Base-by-base conservation (phyloP, 2,113 vertebrate species). In the Aegotheles bennettii region DNA sequence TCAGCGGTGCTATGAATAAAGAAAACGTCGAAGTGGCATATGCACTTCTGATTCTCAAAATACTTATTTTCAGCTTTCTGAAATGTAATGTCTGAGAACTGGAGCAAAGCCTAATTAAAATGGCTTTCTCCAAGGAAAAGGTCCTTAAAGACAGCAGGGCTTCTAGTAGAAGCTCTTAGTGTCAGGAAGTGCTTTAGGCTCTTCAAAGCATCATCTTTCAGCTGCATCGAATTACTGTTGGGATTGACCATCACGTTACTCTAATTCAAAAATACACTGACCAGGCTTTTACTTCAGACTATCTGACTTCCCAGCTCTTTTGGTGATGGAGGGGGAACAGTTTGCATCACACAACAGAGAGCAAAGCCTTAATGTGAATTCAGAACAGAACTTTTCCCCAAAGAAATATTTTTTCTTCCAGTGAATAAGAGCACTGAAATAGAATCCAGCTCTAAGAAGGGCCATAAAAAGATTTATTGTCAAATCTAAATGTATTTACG, bases 61-160 rank as follows among this genome's bases (percentile, higher is more conserved):
- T 31, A n/a, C 4, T 48, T 71, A 43, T 56, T 63, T 78, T 70
- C 71, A 56, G 23, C 21, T 29, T 84, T 82, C 33, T 42, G 35
- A 87, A 78, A 85, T 16, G 11, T 12, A 50, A 48, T 29, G 4
- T 17, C 17, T 57, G 43, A 61, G 51, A 90, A 65, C 26, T 75
- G 40, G 53, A 89, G 20, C 31, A 71, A 92, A 93, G 25, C 28
- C 76, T 84, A 84, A 92, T 90, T 92, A 84, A 93, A 50, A 92
- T 51, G 21, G 3, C 28, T 92, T 95, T 23, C 60, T 68, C 60
- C 51, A 75, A 84, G 56, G 28, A 69, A 70, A 81, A 81, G 9
- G n/a, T 74, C 28, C 42, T 90, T 70, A 80, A 91, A 88, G 75
- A 75, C n/a, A 86, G 35, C 42, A 88, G 35, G 71, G 31, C 25